Conservation (phyloP, 1,140 invertebrate genomes). For the Drosophila azteca region DNA sequence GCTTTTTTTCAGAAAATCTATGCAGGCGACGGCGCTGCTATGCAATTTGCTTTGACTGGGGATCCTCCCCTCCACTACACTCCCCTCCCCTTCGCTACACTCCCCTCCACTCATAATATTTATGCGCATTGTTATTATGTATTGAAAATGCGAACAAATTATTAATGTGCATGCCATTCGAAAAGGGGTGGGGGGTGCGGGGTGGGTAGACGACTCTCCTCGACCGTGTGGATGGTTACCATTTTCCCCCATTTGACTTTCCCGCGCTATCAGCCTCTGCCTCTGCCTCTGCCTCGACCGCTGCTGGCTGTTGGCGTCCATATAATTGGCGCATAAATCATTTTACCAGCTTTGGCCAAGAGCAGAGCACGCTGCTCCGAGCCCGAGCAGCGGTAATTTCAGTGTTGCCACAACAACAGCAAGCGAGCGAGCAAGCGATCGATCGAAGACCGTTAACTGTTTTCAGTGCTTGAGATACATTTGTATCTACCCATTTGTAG, state of each 20-base stretch:
- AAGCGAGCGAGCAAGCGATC: neutral
- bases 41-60: slow-evolving; percentile 60
- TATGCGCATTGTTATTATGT: slow-evolving; percentile 79
- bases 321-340: slow-evolving; percentile 79
- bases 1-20: too few relatives aligned
- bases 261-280: slow-evolving; percentile 39
- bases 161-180: slow-evolving; percentile 55
- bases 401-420: slow-evolving; percentile 53
- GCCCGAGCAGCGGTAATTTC: slow-evolving; percentile 61
- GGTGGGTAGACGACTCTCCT: too few relatives aligned
- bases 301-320: slow-evolving; percentile 42
- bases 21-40: slow-evolving; percentile 38
- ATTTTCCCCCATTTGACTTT: slow-evolving; percentile 60
- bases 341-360: slow-evolving; percentile 64
- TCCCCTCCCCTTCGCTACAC: too few relatives aligned
- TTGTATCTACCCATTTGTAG: slow-evolving; percentile 36
- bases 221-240: slow-evolving; percentile 1
- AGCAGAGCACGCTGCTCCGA: slow-evolving; percentile 16
- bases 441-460: slow-evolving; percentile 61
- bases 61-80: too few relatives aligned
- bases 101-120: slow-evolving; percentile 57
- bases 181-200: neutral
- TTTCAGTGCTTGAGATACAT: slow-evolving; percentile 60
- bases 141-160: slow-evolving; percentile 79
- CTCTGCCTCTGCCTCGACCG: neutral